A percentile compares a stretch with the other conserved stretches of the same genome.
These are phyloP conservation scores for Pygmarrhopalites habei DNA, from an alignment of 1,140 invertebrate species.

Conservation along the genomic window DNA sequence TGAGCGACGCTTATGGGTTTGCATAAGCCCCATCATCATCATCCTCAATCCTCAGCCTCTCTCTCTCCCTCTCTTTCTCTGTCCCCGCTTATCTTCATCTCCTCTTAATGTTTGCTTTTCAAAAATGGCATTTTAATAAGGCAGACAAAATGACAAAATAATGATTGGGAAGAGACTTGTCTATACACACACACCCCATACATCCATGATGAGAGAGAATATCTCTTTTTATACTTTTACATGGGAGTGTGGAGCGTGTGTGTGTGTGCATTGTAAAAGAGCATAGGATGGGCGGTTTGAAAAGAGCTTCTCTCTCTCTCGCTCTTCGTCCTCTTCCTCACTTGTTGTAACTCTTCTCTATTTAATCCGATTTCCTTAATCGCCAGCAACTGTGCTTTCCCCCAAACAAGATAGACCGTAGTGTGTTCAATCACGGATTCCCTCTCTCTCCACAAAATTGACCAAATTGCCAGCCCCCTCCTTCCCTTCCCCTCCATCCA, in stretches of 20 bases:
- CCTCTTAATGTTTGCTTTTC: conserved; percentile 19
- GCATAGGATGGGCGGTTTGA: too few species aligned
- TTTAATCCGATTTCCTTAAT: conserved; percentile 39
- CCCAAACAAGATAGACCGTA: conserved; percentile 25
- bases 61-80: too few species aligned
- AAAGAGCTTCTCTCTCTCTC: neutral
- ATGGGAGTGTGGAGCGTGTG: neutral
- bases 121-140: conserved; percentile 32
- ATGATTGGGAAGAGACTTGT: conserved; percentile 27
- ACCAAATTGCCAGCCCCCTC: conserved; percentile 22
- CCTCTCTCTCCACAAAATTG: conserved; percentile 32
- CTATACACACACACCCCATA: too few species aligned
- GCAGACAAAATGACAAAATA: conserved; percentile 25
- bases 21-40: neutral
- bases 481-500: conserved; percentile 5
- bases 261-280: conserved; percentile 6
- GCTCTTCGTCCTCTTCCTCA: conserved; percentile 12
- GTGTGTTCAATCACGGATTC: conserved; percentile 27
- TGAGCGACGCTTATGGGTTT: neutral
- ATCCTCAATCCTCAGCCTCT: too few species aligned
- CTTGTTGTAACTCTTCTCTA: conserved; percentile 23
- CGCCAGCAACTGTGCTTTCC: conserved; percentile 36
- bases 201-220: too few species aligned
- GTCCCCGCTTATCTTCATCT: neutral
- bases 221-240: too few species aligned